Evolutionary conservation across 2,113 vertebrate species (phyloP).

Genomic region (Scortum barcoo): DNA sequence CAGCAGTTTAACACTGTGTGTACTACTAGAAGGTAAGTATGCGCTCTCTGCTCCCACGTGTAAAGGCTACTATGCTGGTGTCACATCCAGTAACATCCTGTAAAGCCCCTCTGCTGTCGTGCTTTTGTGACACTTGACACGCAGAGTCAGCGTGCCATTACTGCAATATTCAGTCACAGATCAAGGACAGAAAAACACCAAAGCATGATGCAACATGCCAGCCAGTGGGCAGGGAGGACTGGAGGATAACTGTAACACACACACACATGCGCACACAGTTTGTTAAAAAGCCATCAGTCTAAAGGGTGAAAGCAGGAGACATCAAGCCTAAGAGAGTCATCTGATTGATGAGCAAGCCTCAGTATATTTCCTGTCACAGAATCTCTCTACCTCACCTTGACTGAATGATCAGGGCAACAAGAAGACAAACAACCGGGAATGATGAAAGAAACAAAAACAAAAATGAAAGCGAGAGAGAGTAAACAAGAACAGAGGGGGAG

Average conservation of each 20-base stretch:
- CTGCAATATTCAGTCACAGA: neutral
- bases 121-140: constrained; percentile 3
- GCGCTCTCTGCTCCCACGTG: neutral
- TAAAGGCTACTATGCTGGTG: neutral
- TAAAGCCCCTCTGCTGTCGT: neutral
- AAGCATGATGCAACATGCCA: too few relatives aligned
- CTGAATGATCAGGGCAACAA: neutral
- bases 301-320: constrained; percentile 18
- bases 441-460: neutral
- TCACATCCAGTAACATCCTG: constrained; percentile 4
- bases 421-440: neutral
- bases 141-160: neutral
- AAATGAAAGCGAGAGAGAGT: neutral
- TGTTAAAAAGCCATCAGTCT: constrained; percentile 42
- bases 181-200: constrained; percentile 1
- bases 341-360: constrained; percentile 36
- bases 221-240: neutral
- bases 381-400: neutral
- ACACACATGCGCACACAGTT: neutral
- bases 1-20: neutral
- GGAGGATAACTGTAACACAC: neutral
- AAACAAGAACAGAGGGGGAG: neutral
- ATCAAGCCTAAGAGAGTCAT: constrained; percentile 14
- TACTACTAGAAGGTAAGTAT: neutral
- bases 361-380: constrained; percentile 24